Percentiles rank a stretch among this genome's conserved stretches.
Conservation (phyloP, 2,888 invertebrate species). For the Alentia gelatinosa region DNA sequence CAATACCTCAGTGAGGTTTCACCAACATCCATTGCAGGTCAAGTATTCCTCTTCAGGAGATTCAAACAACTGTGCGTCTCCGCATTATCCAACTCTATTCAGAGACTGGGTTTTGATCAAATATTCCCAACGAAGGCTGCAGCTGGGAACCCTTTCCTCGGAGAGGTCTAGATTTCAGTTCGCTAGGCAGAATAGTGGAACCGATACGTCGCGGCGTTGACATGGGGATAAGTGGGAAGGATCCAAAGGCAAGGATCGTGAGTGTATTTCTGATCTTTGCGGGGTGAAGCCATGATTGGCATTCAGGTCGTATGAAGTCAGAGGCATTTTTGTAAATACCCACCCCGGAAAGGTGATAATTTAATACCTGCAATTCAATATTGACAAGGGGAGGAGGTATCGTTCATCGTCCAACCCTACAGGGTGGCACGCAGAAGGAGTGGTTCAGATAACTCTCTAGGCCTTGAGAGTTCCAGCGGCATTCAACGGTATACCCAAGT, state of each 20-base stretch:
- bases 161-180: not conserved
- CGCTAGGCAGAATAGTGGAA: not conserved
- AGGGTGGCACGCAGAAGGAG: too few relatives aligned
- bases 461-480: too few relatives aligned
- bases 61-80: not conserved
- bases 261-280: not conserved
- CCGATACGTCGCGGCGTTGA: not conserved
- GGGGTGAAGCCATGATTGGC: not conserved
- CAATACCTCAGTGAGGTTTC: too few relatives aligned
- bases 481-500: too few relatives aligned
- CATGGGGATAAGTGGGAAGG: not conserved
- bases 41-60: not conserved
- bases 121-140: not conserved
- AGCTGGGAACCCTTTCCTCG: not conserved
- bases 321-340: not conserved
- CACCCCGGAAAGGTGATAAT: not conserved
- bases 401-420: not conserved
- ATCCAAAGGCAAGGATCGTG: not conserved
- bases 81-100: not conserved
- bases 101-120: constrained; percentile 29
- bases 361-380: constrained; percentile 41
- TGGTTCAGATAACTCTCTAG: too few relatives aligned
- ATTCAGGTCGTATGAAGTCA: not conserved
- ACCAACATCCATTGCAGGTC: not conserved
- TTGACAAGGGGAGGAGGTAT: not conserved